Percentiles rank a stretch among this genome's conserved stretches.
These are phyloP conservation scores for Ceryle rudis DNA, from an alignment of 2,797 vertebrate genomes.

Conservation along the genomic window DNA sequence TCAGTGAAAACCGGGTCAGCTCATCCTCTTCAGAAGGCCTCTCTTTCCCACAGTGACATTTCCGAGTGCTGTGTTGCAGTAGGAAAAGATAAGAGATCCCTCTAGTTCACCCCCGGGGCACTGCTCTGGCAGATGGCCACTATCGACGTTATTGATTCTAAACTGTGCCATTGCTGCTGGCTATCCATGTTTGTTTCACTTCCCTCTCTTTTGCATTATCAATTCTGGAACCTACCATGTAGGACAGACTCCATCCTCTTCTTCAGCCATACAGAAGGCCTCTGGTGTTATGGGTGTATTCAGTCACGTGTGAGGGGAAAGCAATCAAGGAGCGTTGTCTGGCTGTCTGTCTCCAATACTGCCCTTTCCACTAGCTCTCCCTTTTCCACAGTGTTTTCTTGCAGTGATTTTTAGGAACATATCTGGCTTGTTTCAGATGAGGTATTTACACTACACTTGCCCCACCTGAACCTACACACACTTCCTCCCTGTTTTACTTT, in stretches of 20 bases:
- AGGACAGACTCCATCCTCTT: neutral
- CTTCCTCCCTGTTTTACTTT: neutral
- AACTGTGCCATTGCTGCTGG: neutral
- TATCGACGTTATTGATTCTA: constrained; percentile 27
- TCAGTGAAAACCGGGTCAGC: constrained; percentile 23
- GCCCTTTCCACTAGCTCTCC: neutral
- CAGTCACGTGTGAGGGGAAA: neutral
- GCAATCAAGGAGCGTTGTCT: neutral
- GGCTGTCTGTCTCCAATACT: neutral
- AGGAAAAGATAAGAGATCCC: constrained; percentile 3
- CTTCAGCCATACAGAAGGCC: constrained; percentile 1
- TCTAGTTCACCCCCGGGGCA: neutral
- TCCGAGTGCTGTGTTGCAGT: neutral
- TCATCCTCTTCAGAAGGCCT: neutral
- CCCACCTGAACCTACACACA: neutral
- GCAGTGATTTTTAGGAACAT: neutral
- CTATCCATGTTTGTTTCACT: neutral
- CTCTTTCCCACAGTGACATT: neutral
- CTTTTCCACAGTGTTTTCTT: neutral
- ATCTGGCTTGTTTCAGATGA: neutral
- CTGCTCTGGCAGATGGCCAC: neutral
- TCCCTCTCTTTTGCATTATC: neutral
- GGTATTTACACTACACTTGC: neutral
- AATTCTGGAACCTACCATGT: neutral
- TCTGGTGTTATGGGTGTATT: neutral